Evolutionary conservation across 1,140 invertebrate genomes (phyloP).

Genomic region (Meloidogyne exigua): DNA sequence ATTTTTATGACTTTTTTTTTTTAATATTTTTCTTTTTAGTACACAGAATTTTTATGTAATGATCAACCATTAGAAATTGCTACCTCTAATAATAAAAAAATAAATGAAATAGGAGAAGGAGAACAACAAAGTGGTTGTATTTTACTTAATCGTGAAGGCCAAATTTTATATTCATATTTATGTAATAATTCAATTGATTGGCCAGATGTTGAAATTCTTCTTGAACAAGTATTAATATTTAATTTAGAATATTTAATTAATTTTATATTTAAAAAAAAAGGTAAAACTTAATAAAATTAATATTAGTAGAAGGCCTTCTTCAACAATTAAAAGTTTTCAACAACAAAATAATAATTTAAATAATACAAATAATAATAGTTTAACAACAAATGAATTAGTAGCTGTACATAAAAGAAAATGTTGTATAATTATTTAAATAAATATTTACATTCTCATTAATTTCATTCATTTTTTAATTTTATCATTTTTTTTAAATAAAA

Average conservation of each 20-base stretch:
- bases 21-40: slow-evolving; percentile 14
- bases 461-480: too few species aligned
- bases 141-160: slow-evolving; percentile 21
- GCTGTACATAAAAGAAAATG: slow-evolving; percentile 18
- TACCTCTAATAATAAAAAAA: not conserved
- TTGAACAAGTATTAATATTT: slow-evolving; percentile 24
- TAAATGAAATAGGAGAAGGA: not conserved
- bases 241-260: too few species aligned
- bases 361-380: not conserved
- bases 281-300: not conserved
- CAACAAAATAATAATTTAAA: not conserved
- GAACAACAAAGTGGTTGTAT: slow-evolving; percentile 33
- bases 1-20: too few species aligned
- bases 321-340: not conserved
- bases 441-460: too few species aligned
- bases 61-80: slow-evolving; percentile 25
- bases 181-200: slow-evolving; percentile 34
- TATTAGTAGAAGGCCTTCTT: not conserved
- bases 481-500: too few species aligned
- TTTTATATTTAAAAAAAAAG: not conserved
- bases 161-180: slow-evolving; percentile 24
- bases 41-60: slow-evolving; percentile 37
- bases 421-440: slow-evolving; percentile 11
- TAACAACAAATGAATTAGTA: not conserved
- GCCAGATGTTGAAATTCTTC: slow-evolving; percentile 34